Base-by-base conservation (phyloP, 2,113 vertebrate genomes). In the Uria aalge region DNA sequence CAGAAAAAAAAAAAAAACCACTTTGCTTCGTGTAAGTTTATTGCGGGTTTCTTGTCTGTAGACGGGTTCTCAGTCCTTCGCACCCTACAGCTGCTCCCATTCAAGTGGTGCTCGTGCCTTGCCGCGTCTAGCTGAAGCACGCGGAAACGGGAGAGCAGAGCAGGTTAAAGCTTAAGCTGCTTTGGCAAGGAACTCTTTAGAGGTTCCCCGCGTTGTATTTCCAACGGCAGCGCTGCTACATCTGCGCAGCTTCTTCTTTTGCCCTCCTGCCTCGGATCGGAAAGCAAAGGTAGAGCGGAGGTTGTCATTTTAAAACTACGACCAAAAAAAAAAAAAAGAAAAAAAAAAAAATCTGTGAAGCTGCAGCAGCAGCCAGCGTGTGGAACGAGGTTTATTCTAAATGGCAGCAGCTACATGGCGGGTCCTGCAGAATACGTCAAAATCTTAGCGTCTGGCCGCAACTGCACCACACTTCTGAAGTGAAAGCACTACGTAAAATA, bases 401-500 rank as follows among this genome's bases (percentile, higher is more conserved):
- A 92, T 82, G 88, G 94, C 43, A 36, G 91, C 90, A 93, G 92
- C 88, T 88, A 95, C 85, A 41, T 97, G 92, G 97, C 94, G 93
- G 95, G 95, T 96, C 96, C 96, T 94, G 89, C 34, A 45, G 87
- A 83, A 77, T 36, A 95, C 1, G 3, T 73, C 86, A 48, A 62
- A 96, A 73, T 45, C 69, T 88, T 21, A 76, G 18, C 14, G 34
- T 55, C 83, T 63, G 87, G 81, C 93, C 50, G 11, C 93, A 48
- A 72, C 90, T 93, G 91, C 90, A 94, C 69, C 76, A 85, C 71
- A n/a, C 83, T 96, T 92, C 36, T 23, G 56, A 74, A 91, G 68
- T 83, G 96, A 96, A 85, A 96, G 69, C 93, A 88, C 63, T 40
- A 40, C 20, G 29, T 12, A 80, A 97, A 90, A 87, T n/a, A 64